Conservation (phyloP, 2,797 vertebrate species). For the Myiothlypis coronata region DNA sequence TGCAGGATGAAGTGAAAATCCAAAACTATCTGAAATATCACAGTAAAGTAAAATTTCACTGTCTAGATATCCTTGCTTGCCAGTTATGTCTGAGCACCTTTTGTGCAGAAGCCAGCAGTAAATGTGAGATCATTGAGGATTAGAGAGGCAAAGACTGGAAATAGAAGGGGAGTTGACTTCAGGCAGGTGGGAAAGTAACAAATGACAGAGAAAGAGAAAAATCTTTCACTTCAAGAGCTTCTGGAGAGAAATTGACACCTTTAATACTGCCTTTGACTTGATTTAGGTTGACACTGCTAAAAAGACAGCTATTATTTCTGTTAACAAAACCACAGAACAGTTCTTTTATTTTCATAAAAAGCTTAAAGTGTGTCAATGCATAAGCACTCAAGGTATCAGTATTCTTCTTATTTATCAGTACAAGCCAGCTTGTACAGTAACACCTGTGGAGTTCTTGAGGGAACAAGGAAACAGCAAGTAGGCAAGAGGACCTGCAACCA, state of each 20-base stretch:
- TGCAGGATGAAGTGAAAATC: background rate
- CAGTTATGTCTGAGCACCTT: background rate
- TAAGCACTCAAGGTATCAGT: background rate
- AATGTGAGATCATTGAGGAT: background rate
- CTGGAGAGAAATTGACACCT: background rate
- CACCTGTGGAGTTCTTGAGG: background rate
- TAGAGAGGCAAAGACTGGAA: background rate
- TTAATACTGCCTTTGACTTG: background rate
- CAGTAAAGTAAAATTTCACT: background rate
- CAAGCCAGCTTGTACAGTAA: background rate
- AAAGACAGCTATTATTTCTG: background rate
- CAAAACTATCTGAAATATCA: background rate
- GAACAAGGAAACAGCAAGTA: background rate
- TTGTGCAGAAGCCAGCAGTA: background rate
- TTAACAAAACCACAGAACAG: background rate
- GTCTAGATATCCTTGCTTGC: background rate
- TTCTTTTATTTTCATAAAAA: background rate
- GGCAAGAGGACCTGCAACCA: background rate
- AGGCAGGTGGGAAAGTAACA: background rate
- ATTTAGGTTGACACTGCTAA: background rate
- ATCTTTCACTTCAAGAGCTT: background rate
- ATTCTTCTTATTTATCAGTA: background rate
- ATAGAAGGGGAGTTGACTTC: background rate
- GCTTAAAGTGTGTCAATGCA: background rate
- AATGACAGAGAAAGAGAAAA: background rate